Evolutionary conservation across 2,113 vertebrate species (phyloP), one percentile per base, ranked within the genome.

Genomic region (Gyps fulvus): DNA sequence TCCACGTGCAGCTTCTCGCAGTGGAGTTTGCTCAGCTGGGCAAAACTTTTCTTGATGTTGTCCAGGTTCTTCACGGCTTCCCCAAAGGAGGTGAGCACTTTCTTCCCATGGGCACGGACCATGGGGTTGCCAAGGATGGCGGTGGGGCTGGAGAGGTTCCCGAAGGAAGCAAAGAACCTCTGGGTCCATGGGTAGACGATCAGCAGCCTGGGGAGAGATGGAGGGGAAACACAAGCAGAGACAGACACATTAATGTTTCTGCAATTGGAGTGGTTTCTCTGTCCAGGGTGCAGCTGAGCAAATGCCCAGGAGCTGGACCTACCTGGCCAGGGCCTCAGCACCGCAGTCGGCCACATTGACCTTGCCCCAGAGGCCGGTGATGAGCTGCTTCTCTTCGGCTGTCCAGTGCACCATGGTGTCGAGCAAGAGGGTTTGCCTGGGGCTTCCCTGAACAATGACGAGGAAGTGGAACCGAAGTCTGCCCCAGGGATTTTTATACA

Each of bases 1-100:
- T 99, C 98, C 87, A 99, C 98, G 2, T 99, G 98, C 93, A 99
- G 98, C 26, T 99, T 98, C 13, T 99, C 98, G 0, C 98, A 99
- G 98, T 99, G 99, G 61, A 98, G 98, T 36, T 98, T 95, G 93
- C 98, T 99, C 90, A 99, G 98, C 14, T 98, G 83, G 7, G 98
- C 84, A 47, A 98, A 99, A 17, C 70, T 74, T 4, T 40, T 95
- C 97, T 98, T 99, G 93, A 99, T 98, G 93, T 85, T 79, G 70
- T 99, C 98, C 78, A 99, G 91, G 95, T 98, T 98, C 82, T 98
- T 97, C 66, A 99, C 4, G 1, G 98, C 98, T 0, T 98, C 97
- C 91, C 98, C 97, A 2, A 99, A 98, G 36, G 99, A 98, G 36
- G 97, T 97, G 63, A 99, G 85, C 86, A 99, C 98, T 69, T 97